phyloP scores from a whole-genome alignment of 2,113 vertebrate species.

The Odobenus rosmarus region DNA sequence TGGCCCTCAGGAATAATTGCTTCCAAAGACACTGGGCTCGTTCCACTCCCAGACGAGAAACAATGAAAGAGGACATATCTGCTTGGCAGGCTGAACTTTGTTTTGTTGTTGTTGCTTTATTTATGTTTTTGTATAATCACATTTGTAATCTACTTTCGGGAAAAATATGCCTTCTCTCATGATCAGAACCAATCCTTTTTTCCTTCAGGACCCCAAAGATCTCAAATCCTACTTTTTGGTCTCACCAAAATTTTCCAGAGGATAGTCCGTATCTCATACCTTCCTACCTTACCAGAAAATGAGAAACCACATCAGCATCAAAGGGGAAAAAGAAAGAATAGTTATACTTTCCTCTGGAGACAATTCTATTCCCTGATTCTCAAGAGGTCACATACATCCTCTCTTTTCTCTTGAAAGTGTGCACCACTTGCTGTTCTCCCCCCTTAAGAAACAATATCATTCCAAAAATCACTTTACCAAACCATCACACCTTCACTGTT shows the following conservation, averaged over 20 bases:
- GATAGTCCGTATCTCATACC: not conserved
- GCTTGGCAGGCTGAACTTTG: not conserved
- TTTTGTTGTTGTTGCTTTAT: too few species aligned
- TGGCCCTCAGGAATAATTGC: not conserved
- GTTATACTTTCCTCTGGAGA: not conserved
- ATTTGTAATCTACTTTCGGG: conserved; percentile 9
- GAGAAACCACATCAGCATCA: not conserved
- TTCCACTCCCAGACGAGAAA: not conserved
- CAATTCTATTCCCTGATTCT: not conserved
- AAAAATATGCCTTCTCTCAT: not conserved
- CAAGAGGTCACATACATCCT: not conserved
- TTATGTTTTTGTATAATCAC: not conserved
- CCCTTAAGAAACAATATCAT: not conserved
- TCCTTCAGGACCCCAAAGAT: not conserved
- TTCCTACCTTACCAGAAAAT: not conserved
- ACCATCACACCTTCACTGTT: not conserved
- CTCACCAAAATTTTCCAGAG: not conserved
- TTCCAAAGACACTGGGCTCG: not conserved
- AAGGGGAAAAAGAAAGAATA: not conserved
- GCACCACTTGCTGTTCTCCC: not conserved
- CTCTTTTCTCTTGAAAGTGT: not conserved
- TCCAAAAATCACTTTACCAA: not conserved
- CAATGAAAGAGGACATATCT: not conserved
- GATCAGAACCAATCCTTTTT: not conserved
- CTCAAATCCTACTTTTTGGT: not conserved